phyloP scores from a whole-genome alignment of 2,888 invertebrate genomes.

The Eilema caniola region DNA sequence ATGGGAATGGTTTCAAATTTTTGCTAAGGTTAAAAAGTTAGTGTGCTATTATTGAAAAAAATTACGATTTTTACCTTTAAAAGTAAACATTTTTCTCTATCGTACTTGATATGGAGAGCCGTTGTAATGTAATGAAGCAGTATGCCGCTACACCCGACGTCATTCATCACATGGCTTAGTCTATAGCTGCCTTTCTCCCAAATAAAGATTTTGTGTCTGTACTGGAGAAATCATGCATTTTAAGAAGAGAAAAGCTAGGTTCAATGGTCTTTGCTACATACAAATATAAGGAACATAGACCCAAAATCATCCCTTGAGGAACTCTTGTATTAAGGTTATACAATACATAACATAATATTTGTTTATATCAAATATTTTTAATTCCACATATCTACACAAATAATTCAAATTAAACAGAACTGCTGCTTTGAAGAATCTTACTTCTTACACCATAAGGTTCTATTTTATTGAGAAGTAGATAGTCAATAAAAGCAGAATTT shows the following conservation, averaged over 20 bases:
- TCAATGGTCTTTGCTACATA: too few relatives aligned
- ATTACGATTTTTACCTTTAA: constrained; percentile 31
- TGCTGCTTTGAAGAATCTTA: neutral
- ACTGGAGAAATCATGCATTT: constrained; percentile 4
- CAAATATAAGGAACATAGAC: neutral
- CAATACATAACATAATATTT: neutral
- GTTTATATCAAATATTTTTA: neutral
- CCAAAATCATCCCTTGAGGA: neutral
- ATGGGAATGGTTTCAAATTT: neutral
- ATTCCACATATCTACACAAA: neutral
- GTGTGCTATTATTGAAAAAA: too few relatives aligned
- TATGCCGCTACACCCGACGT: constrained; percentile 38
- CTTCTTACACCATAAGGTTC: neutral
- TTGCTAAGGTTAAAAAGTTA: neutral
- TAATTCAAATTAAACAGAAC: neutral
- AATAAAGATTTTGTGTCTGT: constrained; percentile 26
- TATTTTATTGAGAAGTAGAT: neutral
- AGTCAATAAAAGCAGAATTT: neutral
- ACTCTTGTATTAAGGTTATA: too few relatives aligned
- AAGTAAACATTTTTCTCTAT: constrained; percentile 36
- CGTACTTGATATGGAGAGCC: constrained; percentile 32
- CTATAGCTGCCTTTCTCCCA: constrained; percentile 39
- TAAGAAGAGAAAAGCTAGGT: neutral
- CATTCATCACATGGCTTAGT: constrained; percentile 28
- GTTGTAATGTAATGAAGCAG: constrained; percentile 24